Percentiles rank a stretch among this genome's conserved stretches.
Conservation (phyloP, 2,113 vertebrate genomes). For the Nesoenas mayeri region DNA sequence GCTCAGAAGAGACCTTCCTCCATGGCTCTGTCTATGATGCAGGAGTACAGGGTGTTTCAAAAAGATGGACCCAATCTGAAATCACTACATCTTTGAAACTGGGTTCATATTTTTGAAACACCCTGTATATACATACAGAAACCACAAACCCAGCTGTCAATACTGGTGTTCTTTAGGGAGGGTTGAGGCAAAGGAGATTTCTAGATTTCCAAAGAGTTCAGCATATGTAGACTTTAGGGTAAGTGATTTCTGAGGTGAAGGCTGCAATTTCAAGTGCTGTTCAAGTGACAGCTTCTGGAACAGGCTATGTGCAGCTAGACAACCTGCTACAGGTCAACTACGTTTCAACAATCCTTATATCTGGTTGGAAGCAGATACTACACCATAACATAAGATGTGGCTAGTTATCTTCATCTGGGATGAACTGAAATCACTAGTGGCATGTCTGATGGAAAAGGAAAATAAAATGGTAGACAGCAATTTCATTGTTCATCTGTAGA, state of each 20-base stretch:
- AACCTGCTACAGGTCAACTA: neutral
- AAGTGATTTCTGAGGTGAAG: neutral
- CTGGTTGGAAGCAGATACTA: neutral
- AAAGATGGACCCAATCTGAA: too few relatives aligned
- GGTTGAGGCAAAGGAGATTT: neutral
- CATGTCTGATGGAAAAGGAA: neutral
- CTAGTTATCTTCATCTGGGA: neutral
- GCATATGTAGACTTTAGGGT: neutral
- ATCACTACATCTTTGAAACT: too few relatives aligned
- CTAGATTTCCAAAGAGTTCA: neutral
- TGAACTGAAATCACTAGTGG: neutral
- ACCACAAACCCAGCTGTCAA: neutral
- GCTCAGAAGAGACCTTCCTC: neutral
- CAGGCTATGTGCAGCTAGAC: neutral
- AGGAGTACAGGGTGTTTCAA: neutral
- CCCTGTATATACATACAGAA: fast-evolving
- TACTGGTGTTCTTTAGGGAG: neutral
- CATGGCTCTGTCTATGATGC: neutral
- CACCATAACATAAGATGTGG: neutral
- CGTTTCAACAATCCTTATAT: neutral
- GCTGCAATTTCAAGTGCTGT: neutral
- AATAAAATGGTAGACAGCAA: neutral
- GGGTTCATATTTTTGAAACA: too few relatives aligned
- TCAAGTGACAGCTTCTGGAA: neutral
- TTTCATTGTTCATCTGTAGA: neutral